A percentile compares a stretch with the other conserved stretches of the same genome.
Conservation (phyloP, 2,888 invertebrate species). For the Apamea sordens region DNA sequence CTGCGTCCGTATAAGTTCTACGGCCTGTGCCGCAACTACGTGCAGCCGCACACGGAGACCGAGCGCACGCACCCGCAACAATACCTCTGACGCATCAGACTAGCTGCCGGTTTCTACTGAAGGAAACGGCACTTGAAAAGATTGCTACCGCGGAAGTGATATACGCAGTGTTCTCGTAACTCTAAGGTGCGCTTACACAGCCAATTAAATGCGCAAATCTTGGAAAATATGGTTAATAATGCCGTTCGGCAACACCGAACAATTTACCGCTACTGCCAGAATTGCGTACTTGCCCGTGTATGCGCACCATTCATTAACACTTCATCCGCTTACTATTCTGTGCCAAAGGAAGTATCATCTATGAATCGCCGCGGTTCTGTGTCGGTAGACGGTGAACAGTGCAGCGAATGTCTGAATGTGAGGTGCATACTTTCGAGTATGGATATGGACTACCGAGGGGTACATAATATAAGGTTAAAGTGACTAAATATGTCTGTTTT, state of each 20-base stretch:
- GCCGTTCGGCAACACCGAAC: background rate
- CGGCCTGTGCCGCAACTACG: constrained; percentile 85
- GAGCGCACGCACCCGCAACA: constrained; percentile 59
- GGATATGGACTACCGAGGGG: background rate
- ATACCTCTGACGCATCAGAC: background rate
- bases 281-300: background rate
- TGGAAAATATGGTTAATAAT: background rate
- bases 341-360: constrained; percentile 3
- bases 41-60: constrained; percentile 73
- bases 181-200: background rate
- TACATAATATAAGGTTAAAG: background rate
- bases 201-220: background rate
- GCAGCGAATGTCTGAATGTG: background rate
- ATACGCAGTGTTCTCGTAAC: background rate
- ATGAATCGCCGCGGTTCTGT: background rate
- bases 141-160: background rate
- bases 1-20: constrained; percentile 84
- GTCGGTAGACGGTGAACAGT: background rate
- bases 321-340: background rate
- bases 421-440: background rate
- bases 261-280: background rate
- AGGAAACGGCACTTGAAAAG: no score
- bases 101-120: background rate
- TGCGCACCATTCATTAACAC: background rate
- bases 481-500: background rate